Base-by-base conservation (phyloP, 2,113 vertebrate species). In the Cheirogaleus medius region DNA sequence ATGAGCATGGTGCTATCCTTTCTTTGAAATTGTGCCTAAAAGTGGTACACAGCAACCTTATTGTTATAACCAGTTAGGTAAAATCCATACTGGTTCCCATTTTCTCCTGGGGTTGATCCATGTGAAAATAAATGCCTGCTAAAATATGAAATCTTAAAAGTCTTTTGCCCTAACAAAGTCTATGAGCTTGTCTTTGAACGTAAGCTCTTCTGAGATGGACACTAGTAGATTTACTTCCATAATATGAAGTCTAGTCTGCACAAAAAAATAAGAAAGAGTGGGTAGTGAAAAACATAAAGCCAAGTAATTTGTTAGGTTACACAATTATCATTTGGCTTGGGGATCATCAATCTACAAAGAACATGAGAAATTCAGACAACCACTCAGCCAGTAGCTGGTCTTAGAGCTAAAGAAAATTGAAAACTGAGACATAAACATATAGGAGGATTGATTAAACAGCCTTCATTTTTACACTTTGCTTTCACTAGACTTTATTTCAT, bases 391-490 rank as follows among this genome's bases (percentile, higher is more conserved):
- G 77, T 37, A 76, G 66, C 74, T 80, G 37, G 8, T 56, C 44
- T 85, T 77, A 80, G 5, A 90, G 54, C 42, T 68, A 32, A 81
- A 91, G 83, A 42, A 58, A 69, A 60, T 54, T 69, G 37, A 83
- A 63, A 74, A 49, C 6, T 0, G 23, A 78, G 18, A 1, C 14
- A 49, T 87, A 82, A 76, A 37, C 18, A 54, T 52, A 52, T 21
- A 83, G n/a, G 29, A 83, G n/a, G 14, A 74, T 1, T 85, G 37
- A 76, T 56, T 76, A 39, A 87, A 76, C 10, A 58, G 37, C 32
- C 82, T 37, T 34, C 7, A 74, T 71, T 84, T 97, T 91, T 83
- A 93, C 66, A 27, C 11, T 74, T 94, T 91, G 68, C 27, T 94
- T 91, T 92, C 69, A 60, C 44, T 71, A 78, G 23, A 34, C 25